Evolutionary conservation across 2,113 vertebrate species (phyloP).

Genomic region (Sapayoa aenigma): DNA sequence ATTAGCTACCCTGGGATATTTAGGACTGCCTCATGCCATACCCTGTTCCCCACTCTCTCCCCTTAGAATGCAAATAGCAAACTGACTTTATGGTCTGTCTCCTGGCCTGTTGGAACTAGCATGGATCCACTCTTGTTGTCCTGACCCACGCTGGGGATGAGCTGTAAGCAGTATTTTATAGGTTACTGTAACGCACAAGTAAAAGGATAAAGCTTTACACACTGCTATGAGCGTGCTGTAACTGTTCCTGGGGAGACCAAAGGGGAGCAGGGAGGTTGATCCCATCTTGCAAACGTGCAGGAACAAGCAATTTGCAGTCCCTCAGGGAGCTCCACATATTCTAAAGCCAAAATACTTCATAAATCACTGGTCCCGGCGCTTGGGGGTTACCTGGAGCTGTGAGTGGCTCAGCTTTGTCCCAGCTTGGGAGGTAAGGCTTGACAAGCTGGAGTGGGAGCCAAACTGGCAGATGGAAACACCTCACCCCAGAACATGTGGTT

Average conservation of each 20-base stretch:
- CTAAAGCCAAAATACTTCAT: background rate
- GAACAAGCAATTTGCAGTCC: background rate
- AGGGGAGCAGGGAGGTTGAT: background rate
- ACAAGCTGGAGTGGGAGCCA: background rate
- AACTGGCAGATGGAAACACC: background rate
- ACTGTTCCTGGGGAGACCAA: background rate
- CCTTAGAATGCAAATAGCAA: background rate
- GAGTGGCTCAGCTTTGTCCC: background rate
- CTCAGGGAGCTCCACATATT: accelerated
- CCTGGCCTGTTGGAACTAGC: background rate
- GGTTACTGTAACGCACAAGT: background rate
- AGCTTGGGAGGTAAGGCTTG: background rate
- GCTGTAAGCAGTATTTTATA: background rate
- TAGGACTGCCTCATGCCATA: background rate
- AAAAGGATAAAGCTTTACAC: background rate
- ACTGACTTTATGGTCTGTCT: background rate
- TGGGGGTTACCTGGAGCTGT: background rate
- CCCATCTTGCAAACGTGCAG: background rate
- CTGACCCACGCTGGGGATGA: background rate
- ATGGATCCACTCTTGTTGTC: background rate
- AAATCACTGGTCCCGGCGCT: background rate
- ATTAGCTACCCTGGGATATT: constrained; percentile 32
- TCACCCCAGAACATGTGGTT: accelerated
- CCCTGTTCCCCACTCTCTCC: background rate
- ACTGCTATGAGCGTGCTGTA: accelerated